Conservation (phyloP, 2,797 vertebrate genomes). For the Sebastes glaucus region DNA sequence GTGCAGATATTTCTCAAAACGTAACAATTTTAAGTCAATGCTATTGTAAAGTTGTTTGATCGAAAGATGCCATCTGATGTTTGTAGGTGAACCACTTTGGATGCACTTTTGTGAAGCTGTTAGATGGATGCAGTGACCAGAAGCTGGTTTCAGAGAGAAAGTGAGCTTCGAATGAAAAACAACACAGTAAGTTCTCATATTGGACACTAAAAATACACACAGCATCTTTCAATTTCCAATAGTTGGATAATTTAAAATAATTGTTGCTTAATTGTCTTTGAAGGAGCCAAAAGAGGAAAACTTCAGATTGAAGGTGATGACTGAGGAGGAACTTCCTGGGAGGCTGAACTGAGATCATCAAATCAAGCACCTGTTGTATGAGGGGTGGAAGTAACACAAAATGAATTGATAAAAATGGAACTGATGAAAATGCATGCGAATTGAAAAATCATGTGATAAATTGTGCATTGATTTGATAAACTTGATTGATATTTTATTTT, state of each 20-base stretch:
- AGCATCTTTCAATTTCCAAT: background rate
- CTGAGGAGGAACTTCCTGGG: background rate
- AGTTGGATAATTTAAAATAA: background rate
- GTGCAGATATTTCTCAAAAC: background rate
- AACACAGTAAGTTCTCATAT: background rate
- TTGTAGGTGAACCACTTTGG: background rate
- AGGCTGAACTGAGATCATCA: background rate
- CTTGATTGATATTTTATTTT: no score
- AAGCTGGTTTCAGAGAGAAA: background rate
- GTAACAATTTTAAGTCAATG: background rate
- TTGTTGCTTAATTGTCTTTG: background rate
- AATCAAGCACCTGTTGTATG: background rate
- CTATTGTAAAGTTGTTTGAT: background rate
- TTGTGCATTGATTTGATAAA: accelerated
- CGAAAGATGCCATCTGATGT: background rate
- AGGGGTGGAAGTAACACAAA: accelerated
- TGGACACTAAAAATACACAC: background rate
- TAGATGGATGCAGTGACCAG: background rate
- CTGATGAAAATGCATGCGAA: no score
- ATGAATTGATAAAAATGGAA: accelerated
- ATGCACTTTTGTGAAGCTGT: background rate
- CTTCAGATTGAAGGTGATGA: background rate
- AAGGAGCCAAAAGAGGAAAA: background rate
- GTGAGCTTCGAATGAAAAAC: accelerated
- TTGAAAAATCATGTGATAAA: no score